Evolutionary conservation across 1,140 invertebrate genomes (phyloP).

Genomic region (Arion vulgaris): DNA sequence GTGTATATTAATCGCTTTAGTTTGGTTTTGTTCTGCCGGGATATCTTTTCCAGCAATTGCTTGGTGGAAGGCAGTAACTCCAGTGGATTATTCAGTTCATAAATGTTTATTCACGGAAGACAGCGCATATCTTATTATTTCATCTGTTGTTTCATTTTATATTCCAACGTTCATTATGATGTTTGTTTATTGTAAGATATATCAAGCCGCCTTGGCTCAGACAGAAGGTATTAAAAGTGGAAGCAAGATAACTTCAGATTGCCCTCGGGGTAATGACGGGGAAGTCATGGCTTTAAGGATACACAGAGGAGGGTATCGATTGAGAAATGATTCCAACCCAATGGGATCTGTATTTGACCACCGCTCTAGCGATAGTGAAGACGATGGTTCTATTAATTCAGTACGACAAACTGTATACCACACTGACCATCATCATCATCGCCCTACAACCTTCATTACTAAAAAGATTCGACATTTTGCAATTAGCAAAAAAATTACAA

Average conservation of each 20-base stretch:
- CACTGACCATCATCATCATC: constrained; percentile 23
- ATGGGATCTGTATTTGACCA: constrained; percentile 2
- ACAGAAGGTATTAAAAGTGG: constrained; percentile 62
- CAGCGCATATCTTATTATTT: constrained; percentile 72
- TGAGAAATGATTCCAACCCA: constrained; percentile 34
- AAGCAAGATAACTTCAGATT: constrained; percentile 58
- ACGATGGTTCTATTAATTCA: constrained; percentile 42
- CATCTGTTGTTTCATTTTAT: constrained; percentile 75
- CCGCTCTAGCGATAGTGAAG: constrained; percentile 42
- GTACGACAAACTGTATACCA: constrained; percentile 28
- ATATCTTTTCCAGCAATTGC: constrained; percentile 96
- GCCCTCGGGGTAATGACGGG: constrained; percentile 56
- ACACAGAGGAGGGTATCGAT: constrained; percentile 59
- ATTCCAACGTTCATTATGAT: constrained; percentile 74
- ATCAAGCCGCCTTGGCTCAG: constrained; percentile 66
- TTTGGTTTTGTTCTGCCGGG: constrained; percentile 91
- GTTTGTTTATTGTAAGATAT: constrained; percentile 73
- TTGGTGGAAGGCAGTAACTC: constrained; percentile 81
- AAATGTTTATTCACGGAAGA: constrained; percentile 73
- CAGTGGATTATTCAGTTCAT: constrained; percentile 48
- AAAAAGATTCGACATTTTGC: constrained; percentile 65
- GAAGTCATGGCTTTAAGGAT: constrained; percentile 67
- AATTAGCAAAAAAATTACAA: constrained; percentile 67
- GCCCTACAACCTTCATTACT: constrained; percentile 61
- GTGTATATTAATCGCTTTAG: constrained; percentile 91